Evolutionary conservation across 37 sponge, comb jelly and placozoan genomes (phyloP).

Genomic region (Haliclona indistincta): DNA sequence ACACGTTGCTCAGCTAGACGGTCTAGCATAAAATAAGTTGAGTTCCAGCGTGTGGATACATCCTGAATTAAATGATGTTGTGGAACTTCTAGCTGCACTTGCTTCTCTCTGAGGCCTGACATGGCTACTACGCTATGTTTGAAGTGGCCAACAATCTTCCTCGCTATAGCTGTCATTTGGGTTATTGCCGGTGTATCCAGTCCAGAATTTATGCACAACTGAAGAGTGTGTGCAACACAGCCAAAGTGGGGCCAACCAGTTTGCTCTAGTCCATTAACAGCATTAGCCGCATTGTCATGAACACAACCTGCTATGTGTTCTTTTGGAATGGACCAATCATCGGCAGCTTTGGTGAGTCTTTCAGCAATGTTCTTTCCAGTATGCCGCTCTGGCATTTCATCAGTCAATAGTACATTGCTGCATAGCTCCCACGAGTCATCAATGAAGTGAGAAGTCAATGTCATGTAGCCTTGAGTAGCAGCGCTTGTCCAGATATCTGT

Average conservation of each 20-base stretch:
- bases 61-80: slow-evolving; percentile 13
- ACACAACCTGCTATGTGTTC: not conserved
- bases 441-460: not conserved
- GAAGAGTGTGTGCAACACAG: slow-evolving; percentile 9
- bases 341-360: not conserved
- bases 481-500: not conserved
- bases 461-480: not conserved
- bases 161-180: slow-evolving; percentile 1
- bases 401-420: not conserved
- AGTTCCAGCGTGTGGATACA: slow-evolving; percentile 32
- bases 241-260: slow-evolving; percentile 22
- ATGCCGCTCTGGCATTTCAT: not conserved
- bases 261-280: not conserved
- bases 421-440: not conserved
- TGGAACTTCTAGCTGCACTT: slow-evolving; percentile 10
- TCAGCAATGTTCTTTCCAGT: not conserved
- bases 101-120: slow-evolving; percentile 21
- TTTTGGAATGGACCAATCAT: not conserved
- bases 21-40: slow-evolving; percentile 16
- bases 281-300: slow-evolving; percentile 16
- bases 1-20: slow-evolving; percentile 13
- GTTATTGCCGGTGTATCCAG: not conserved
- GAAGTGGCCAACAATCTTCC: slow-evolving; percentile 24
- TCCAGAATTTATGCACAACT: slow-evolving; percentile 19
- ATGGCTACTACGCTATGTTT: slow-evolving; percentile 28